Conservation (phyloP, 2,888 invertebrate species). For the Mythimna ferrago region DNA sequence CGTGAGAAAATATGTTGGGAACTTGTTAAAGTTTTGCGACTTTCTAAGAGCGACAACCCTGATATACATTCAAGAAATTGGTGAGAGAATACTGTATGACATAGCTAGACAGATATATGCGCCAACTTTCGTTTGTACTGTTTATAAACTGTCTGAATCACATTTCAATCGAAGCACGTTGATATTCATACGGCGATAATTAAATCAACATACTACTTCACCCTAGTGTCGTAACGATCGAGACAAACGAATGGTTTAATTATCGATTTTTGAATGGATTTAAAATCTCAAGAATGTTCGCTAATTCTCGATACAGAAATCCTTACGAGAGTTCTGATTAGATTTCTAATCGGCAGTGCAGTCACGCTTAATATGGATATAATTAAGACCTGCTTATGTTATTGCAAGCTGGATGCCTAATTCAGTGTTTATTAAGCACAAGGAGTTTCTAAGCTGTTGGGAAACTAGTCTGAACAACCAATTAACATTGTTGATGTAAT, state of each 20-base stretch:
- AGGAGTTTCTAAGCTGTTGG: slow-evolving; percentile 15
- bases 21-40: slow-evolving; percentile 27
- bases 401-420: slow-evolving; percentile 22
- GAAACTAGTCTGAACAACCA: slow-evolving; percentile 22
- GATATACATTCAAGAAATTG: slow-evolving; percentile 54
- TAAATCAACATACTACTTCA: slow-evolving; percentile 56
- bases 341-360: slow-evolving; percentile 49
- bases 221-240: slow-evolving; percentile 21
- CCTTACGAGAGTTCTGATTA: slow-evolving; percentile 39
- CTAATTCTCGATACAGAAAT: slow-evolving; percentile 37
- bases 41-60: slow-evolving; percentile 66
- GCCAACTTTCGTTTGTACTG: slow-evolving; percentile 60
- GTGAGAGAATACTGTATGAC: slow-evolving; percentile 41
- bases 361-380: slow-evolving; percentile 39
- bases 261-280: slow-evolving; percentile 30
- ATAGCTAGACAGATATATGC: slow-evolving; percentile 34
- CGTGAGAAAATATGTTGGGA: slow-evolving; percentile 1
- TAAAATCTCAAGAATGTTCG: slow-evolving; percentile 46
- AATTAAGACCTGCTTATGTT: slow-evolving; percentile 49
- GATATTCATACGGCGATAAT: slow-evolving; percentile 35
- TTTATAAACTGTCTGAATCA: slow-evolving; percentile 63
- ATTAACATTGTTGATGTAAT: slow-evolving; percentile 51
- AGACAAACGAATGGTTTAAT: slow-evolving; percentile 43
- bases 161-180: slow-evolving; percentile 48
- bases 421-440: slow-evolving; percentile 39